Conservation (phyloP, 1,140 invertebrate species). For the Probaryconus sp. region DNA sequence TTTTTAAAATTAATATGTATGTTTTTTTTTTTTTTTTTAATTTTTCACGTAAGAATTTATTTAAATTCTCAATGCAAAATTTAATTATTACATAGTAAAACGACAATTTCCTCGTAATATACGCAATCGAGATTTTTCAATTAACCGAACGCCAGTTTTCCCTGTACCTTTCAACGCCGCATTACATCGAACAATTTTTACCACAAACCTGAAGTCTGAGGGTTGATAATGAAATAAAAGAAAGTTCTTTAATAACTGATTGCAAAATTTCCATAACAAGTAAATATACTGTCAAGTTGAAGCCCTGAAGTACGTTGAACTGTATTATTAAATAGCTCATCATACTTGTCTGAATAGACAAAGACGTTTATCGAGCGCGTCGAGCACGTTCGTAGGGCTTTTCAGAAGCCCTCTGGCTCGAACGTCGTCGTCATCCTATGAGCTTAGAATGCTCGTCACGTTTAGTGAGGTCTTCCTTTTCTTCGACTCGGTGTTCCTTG, state of each 20-base stretch:
- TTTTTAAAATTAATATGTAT: no score
- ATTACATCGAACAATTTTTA: no score
- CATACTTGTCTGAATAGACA: constrained; percentile 53
- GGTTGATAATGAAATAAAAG: neutral
- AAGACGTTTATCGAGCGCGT: constrained; percentile 56
- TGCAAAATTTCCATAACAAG: neutral
- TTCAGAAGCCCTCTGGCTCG: constrained; percentile 46
- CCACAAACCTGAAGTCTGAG: no score
- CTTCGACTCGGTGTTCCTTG: constrained; percentile 16
- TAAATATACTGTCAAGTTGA: constrained; percentile 11
- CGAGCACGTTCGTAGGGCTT: constrained; percentile 54
- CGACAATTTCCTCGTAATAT: no score
- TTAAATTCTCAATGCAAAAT: no score
- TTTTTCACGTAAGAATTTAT: no score
- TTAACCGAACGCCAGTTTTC: no score
- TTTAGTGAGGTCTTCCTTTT: constrained; percentile 23
- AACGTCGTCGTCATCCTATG: constrained; percentile 22
- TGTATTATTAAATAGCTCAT: constrained; percentile 58
- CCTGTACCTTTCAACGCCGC: no score
- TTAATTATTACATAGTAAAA: no score
- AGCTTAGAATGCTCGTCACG: constrained; percentile 48
- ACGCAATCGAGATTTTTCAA: no score
- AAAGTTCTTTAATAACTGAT: constrained; percentile 22
- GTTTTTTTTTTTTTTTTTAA: no score
- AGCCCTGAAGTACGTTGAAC: constrained; percentile 44